Evolutionary conservation across 1,140 invertebrate genomes (phyloP).

Genomic region (Nautilus pompilius): DNA sequence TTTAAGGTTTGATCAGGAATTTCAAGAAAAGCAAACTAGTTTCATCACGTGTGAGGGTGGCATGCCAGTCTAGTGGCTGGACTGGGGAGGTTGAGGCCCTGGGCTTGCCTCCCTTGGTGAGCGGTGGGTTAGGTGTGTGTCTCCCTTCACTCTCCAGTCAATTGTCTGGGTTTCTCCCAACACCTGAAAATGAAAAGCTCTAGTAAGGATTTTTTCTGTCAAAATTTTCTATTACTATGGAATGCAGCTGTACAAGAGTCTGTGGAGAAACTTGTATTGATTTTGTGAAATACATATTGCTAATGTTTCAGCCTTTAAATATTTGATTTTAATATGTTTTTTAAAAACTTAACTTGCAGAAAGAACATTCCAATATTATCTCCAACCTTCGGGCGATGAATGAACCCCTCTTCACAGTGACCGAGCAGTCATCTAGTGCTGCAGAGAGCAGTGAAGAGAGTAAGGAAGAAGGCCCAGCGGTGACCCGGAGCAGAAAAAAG

Average conservation of each 20-base stretch:
- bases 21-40: too few relatives aligned
- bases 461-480: slow-evolving; percentile 31
- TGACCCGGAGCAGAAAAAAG: slow-evolving; percentile 40
- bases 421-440: slow-evolving; percentile 44
- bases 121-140: too few relatives aligned
- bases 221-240: neutral
- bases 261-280: neutral
- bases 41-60: too few relatives aligned
- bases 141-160: too few relatives aligned
- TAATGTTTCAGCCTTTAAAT: neutral
- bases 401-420: slow-evolving; percentile 61
- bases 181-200: neutral
- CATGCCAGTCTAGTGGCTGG: too few relatives aligned
- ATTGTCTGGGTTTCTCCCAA: neutral
- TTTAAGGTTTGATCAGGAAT: too few relatives aligned
- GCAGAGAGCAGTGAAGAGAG: slow-evolving; percentile 51
- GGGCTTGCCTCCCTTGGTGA: too few relatives aligned
- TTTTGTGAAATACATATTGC: too few relatives aligned
- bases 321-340: neutral
- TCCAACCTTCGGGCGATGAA: slow-evolving; percentile 87
- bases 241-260: neutral
- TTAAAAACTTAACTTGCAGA: slow-evolving; percentile 56
- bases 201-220: neutral
- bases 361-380: slow-evolving; percentile 89
- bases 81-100: too few relatives aligned